Base-by-base conservation (phyloP, 1,140 invertebrate species). In the Bombus cullumanus region DNA sequence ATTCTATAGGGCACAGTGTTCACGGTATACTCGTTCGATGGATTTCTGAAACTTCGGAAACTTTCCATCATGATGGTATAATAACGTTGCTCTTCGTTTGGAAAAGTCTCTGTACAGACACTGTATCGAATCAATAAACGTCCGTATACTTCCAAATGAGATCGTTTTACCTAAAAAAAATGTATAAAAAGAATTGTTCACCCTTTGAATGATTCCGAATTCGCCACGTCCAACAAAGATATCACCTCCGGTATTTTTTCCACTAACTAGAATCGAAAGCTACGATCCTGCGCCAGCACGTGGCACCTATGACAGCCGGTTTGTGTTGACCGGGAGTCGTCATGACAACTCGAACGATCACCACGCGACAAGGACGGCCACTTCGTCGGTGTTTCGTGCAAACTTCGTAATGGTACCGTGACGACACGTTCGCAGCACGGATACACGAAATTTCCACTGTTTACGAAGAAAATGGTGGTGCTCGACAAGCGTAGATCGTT, bases 391-490 rank as follows among this genome's bases (percentile, higher is more conserved):
- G 69, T 66, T 72, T 72, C 66, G 13, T 43, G 34, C 75, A 34
- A 41, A 57, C 62, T 43, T n/a, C 39, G 13, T 15, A 69, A 77
- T 43, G 73, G 9, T 31, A 41, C 41, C 28, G 18, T 57, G 34
- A 71, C 13, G 10, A 22, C 13, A 12, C 31, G 28, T 77, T 41
- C 37, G 53, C 13, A 3, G 31, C 41, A 4, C n/a, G 31, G 66
- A 15, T 9, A 22, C 9, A 3, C 28, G 12, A 53, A 69, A 78
- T 72, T 79, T 22, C 37, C 2, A 6, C 1, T 41, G 9, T 59
- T 41, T 31, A 34, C 37, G 28, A n/a, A 34, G 74, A 92, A 79
- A 77, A 95, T 95, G 95, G 94, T 95, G 10, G 71, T 91, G 8
- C 75, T 80, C 0, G 94, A 95, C 43, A 94, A 88, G 85, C 80